Conservation (phyloP, 2,888 invertebrate genomes). For the Glyphotaelius pellucidus region DNA sequence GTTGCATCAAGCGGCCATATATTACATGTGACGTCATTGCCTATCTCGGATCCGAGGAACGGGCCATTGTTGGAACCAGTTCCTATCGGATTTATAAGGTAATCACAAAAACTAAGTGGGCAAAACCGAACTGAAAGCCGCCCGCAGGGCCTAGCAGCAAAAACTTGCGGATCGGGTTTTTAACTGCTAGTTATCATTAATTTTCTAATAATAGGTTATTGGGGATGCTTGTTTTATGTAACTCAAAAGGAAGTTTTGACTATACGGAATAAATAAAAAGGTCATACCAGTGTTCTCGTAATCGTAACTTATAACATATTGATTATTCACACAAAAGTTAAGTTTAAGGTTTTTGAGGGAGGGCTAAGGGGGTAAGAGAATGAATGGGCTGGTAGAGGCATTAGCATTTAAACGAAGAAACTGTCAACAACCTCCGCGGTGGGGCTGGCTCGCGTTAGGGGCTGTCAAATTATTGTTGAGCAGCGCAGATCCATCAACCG, state of each 20-base stretch:
- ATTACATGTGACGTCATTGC: too few relatives aligned
- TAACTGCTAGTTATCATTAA: too few relatives aligned
- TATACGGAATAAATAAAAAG: not conserved
- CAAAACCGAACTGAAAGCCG: too few relatives aligned
- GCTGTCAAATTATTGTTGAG: slow-evolving; percentile 22
- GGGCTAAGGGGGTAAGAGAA: not conserved
- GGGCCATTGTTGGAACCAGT: too few relatives aligned
- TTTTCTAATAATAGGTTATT: too few relatives aligned
- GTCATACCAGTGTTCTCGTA: not conserved
- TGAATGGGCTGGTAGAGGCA: not conserved
- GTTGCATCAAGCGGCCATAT: too few relatives aligned
- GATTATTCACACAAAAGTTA: not conserved
- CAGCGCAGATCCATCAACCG: slow-evolving; percentile 9
- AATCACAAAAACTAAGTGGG: too few relatives aligned
- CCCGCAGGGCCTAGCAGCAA: too few relatives aligned
- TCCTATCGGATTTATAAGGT: too few relatives aligned
- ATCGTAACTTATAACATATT: not conserved
- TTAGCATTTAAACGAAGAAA: slow-evolving; percentile 45
- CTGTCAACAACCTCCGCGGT: slow-evolving; percentile 13
- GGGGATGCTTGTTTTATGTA: too few relatives aligned
- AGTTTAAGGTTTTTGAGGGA: not conserved
- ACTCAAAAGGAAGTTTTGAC: not conserved
- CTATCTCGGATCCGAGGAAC: too few relatives aligned
- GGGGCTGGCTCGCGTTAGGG: not conserved
- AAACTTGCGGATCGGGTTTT: too few relatives aligned